These are phyloP conservation scores for Thymelicus sylvestris DNA, from an alignment of 2,888 invertebrate genomes.

Conservation along the genomic window DNA sequence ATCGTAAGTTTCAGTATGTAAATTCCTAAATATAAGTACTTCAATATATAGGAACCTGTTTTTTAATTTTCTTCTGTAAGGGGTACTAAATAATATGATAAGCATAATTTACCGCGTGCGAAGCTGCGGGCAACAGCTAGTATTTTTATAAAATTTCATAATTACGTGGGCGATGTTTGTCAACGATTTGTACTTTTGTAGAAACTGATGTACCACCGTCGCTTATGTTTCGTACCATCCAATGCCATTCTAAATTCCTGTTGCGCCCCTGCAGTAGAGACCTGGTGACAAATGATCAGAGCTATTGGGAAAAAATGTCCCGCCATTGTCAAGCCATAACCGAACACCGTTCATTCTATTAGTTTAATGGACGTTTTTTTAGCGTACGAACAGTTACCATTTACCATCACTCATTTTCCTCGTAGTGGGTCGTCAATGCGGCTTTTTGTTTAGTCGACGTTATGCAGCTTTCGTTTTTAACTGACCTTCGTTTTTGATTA, in stretches of 20 bases:
- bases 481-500: background rate
- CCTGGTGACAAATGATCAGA: slow-evolving; percentile 78
- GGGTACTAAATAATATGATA: too few relatives aligned
- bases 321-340: slow-evolving; percentile 60
- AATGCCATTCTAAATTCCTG: slow-evolving; percentile 60
- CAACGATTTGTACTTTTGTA: too few relatives aligned
- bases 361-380: slow-evolving; percentile 58
- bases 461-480: slow-evolving; percentile 7
- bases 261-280: slow-evolving; percentile 61
- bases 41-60: too few relatives aligned
- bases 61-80: too few relatives aligned
- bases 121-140: too few relatives aligned
- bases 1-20: too few relatives aligned
- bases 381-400: slow-evolving; percentile 14
- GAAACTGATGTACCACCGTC: slow-evolving; percentile 14
- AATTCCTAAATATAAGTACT: too few relatives aligned
- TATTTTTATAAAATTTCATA: too few relatives aligned
- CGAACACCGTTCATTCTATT: slow-evolving; percentile 59
- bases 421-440: slow-evolving; percentile 12
- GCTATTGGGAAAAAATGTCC: slow-evolving; percentile 71
- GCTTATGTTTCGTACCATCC: slow-evolving; percentile 43
- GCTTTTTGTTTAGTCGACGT: slow-evolving; percentile 10
- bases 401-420: slow-evolving; percentile 17
- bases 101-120: too few relatives aligned
- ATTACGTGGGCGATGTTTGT: too few relatives aligned